Evolutionary conservation across 2,888 invertebrate genomes (phyloP).

Genomic region (Torymus aiolomorphi): DNA sequence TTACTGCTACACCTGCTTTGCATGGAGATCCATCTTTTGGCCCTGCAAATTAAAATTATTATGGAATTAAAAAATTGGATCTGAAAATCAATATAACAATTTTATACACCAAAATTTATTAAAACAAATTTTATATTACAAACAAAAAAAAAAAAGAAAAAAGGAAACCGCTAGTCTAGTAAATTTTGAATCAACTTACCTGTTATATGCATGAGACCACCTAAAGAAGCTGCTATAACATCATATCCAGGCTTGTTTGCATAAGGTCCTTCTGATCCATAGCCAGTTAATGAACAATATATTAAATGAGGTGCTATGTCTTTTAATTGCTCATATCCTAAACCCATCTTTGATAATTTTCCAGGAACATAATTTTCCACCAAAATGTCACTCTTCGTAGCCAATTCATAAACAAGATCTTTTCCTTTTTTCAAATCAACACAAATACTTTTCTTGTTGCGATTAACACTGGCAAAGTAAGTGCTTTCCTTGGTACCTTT

Average conservation of each 20-base stretch:
- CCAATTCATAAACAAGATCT: constrained; percentile 83
- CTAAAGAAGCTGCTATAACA: constrained; percentile 94
- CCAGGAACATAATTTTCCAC: constrained; percentile 97
- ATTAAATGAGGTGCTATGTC: constrained; percentile 86
- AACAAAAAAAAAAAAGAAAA: background rate
- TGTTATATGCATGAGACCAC: constrained; percentile 92
- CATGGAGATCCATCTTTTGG: constrained; percentile 88
- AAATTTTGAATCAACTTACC: constrained; percentile 28
- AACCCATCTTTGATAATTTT: constrained; percentile 84
- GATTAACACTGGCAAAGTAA: constrained; percentile 92
- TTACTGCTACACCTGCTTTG: constrained; percentile 94
- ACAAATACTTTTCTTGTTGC: constrained; percentile 95
- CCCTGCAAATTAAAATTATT: constrained; percentile 76
- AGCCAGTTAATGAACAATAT: constrained; percentile 96
- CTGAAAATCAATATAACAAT: background rate
- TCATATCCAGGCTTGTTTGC: constrained; percentile 94
- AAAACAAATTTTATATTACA: background rate
- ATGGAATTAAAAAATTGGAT: background rate
- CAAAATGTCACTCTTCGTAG: constrained; percentile 87
- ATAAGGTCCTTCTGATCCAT: constrained; percentile 92
- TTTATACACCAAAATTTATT: constrained; percentile 8
- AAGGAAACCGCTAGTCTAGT: too few species aligned
- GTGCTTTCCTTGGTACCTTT: constrained; percentile 81
- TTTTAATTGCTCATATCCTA: constrained; percentile 88
- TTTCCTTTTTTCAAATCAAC: constrained; percentile 88